Conservation (phyloP, 1,140 invertebrate species). For the Caenorhabditis brenneri region DNA sequence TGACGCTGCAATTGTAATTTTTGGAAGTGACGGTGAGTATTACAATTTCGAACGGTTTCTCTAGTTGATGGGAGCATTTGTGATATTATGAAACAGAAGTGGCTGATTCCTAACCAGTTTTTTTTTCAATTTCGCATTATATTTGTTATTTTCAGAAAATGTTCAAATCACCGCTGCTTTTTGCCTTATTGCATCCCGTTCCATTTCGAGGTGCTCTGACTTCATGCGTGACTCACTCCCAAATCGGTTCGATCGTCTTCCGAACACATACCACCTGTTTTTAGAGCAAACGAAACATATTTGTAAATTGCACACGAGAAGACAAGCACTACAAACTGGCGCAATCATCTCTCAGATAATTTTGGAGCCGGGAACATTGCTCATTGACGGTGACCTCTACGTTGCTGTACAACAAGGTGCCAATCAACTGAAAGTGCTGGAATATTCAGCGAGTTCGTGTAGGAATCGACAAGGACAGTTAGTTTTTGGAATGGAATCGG, state of each 20-base stretch:
- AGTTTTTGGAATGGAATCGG: neutral
- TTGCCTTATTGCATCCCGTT: neutral
- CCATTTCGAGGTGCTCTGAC: neutral
- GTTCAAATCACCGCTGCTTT: slow-evolving; percentile 17
- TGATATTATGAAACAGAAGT: too few species aligned
- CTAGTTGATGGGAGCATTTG: too few species aligned
- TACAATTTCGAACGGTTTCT: too few species aligned
- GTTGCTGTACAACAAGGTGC: neutral
- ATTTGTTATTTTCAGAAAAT: neutral
- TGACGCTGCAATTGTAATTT: slow-evolving; percentile 17
- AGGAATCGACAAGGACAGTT: slow-evolving; percentile 20
- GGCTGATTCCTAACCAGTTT: too few species aligned
- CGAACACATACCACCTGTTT: slow-evolving; percentile 1
- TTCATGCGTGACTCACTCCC: neutral
- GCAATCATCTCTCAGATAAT: neutral
- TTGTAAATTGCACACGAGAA: neutral
- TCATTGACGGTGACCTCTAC: slow-evolving; percentile 24
- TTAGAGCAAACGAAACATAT: slow-evolving; percentile 16
- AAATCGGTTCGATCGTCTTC: slow-evolving; percentile 8
- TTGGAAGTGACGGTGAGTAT: slow-evolving; percentile 17
- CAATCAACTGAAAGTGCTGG: neutral
- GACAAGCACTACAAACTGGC: neutral
- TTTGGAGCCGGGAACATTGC: neutral
- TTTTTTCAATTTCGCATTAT: too few species aligned
- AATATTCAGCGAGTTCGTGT: neutral